phyloP scores from a whole-genome alignment of 2,888 invertebrate species.

The Aspidiotus rigidus region DNA sequence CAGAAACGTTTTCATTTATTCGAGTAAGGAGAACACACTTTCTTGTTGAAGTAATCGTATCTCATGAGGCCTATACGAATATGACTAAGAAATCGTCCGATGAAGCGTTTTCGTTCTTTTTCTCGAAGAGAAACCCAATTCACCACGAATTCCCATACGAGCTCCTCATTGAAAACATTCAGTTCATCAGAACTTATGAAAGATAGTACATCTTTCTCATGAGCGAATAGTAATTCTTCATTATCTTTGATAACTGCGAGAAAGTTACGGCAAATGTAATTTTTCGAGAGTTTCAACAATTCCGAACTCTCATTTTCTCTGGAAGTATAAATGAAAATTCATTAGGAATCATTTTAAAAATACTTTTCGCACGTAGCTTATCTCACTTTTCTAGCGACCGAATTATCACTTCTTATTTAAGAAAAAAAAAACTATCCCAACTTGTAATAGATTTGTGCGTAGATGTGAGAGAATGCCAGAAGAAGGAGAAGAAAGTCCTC shows the following conservation, averaged over 20 bases:
- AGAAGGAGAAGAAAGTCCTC: too few relatives aligned
- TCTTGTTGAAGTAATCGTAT: constrained; percentile 29
- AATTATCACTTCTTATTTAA: too few relatives aligned
- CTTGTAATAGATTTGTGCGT: too few relatives aligned
- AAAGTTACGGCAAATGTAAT: constrained; percentile 28
- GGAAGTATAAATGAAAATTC: neutral
- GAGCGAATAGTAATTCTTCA: constrained; percentile 13
- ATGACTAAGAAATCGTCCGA: constrained; percentile 18
- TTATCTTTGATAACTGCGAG: constrained; percentile 24
- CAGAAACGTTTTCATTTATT: neutral
- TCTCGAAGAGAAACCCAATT: constrained; percentile 19
- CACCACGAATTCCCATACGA: constrained; percentile 23
- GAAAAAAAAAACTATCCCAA: too few relatives aligned
- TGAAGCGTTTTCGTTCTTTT: constrained; percentile 16
- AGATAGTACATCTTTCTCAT: constrained; percentile 14
- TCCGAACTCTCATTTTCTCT: constrained; percentile 21
- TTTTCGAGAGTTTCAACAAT: constrained; percentile 14
- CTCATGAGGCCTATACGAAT: constrained; percentile 25
- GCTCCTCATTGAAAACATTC: constrained; percentile 24
- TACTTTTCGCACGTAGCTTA: too few relatives aligned
- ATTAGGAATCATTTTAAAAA: neutral
- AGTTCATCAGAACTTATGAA: constrained; percentile 23
- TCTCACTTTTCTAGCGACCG: too few relatives aligned
- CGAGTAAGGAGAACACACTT: neutral
- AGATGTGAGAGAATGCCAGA: too few relatives aligned